Conservation (phyloP, 2,888 invertebrate genomes). For the Phlogophora meticulosa region DNA sequence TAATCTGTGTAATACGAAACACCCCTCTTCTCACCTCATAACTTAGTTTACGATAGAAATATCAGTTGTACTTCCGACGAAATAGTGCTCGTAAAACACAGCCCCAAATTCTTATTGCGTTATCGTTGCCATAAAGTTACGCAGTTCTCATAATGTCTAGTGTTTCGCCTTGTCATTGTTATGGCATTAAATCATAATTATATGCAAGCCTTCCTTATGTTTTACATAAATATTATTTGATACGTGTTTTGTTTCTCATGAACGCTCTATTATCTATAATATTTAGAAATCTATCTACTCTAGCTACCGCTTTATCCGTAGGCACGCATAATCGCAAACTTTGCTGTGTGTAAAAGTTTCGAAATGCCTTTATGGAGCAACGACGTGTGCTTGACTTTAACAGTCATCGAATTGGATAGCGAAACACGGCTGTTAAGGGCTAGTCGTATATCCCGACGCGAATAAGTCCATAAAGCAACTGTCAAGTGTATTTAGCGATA, state of each 20-base stretch:
- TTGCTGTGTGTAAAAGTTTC: conserved; percentile 24
- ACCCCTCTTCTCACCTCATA: conserved; percentile 38
- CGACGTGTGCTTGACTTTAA: conserved; percentile 23
- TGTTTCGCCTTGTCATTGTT: conserved; percentile 24
- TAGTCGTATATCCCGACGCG: conserved; percentile 33
- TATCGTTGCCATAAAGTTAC: conserved; percentile 32
- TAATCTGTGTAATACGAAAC: conserved; percentile 39
- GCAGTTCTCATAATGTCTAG: conserved; percentile 12
- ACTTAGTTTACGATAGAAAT: conserved; percentile 43
- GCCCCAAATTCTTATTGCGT: conserved; percentile 26
- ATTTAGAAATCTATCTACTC: conserved; percentile 28
- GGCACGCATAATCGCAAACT: conserved; percentile 21
- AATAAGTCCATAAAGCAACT: conserved; percentile 62
- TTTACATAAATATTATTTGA: conserved; percentile 5
- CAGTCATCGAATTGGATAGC: conserved; percentile 42
- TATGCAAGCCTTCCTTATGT: conserved; percentile 2
- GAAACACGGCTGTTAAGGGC: conserved; percentile 18
- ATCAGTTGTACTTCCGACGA: conserved; percentile 15
- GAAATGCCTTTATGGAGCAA: conserved; percentile 22
- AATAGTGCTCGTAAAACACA: conserved; percentile 37
- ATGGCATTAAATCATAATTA: conserved; percentile 1
- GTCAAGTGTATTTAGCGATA: conserved; percentile 61
- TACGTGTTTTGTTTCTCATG: conserved; percentile 18
- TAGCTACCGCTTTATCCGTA: neutral
- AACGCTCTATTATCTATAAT: conserved; percentile 19